Evolutionary conservation across 2,888 invertebrate genomes (phyloP), one percentile per base, ranked within the genome.

Genomic region (Nomada goodeniana): DNA sequence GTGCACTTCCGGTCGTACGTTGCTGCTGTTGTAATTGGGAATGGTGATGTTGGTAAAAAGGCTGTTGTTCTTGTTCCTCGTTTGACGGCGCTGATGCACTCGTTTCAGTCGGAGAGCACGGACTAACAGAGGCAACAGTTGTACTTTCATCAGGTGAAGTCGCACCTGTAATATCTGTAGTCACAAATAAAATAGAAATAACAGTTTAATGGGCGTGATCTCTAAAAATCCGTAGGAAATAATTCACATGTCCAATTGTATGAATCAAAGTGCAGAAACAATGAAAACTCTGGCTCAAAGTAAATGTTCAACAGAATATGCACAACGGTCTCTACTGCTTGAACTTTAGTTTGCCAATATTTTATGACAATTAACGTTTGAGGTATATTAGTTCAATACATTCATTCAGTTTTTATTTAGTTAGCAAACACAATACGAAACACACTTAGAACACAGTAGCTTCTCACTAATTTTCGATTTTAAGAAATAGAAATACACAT

Each of bases 81-180:
- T 85, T 84, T 29, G 79, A 80, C 68, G 84, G 71, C 74, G 88
- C 77, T 76, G 86, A 67, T 80, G 86, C 84, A 78, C 84, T 82
- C 75, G 88, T 85, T 81, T 91, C 90, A 64, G 86, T 84, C 74
- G 90, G 88, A 70, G 90, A 90, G 64, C 87, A 85, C 80, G 91
- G 88, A 64, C 86, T 90, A 78, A 88, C 88, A 61, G 87, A 82
- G 61, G 82, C 82, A 74, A 87, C 77, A 69, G 82, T 76, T 76
- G 86, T 82, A 84, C 84, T 87, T 65, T 89, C 89, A 80, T 89
- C 88, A 72, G 90, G 84, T 70, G 86, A 89, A 86, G 74, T 89
- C 76, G 89, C 83, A 80, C 85, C 87, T 72, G 88, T 76, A 76
- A 88, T 84, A 80, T 91, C 90, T 91, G 82, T 76, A 57, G 36